These are phyloP conservation scores for Chaunax sp. DNA, from an alignment of 2,797 vertebrate genomes.

Conservation along the genomic window DNA sequence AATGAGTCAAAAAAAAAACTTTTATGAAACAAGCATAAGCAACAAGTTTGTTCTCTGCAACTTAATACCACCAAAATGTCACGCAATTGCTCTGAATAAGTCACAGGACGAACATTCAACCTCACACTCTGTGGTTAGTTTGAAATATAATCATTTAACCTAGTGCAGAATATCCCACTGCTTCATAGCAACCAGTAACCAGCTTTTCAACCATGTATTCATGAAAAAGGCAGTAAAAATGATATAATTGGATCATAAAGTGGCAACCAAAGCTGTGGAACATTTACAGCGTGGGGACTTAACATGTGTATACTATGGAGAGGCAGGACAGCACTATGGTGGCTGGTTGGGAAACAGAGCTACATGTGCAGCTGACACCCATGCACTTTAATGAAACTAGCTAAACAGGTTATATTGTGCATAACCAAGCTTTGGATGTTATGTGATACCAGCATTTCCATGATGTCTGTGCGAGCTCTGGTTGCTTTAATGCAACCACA, in stretches of 20 bases:
- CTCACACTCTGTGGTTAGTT: slow-evolving; percentile 8
- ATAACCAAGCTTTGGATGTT: slow-evolving; percentile 49
- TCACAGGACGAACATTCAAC: slow-evolving; percentile 8
- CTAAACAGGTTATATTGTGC: slow-evolving; percentile 72
- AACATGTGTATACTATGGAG: slow-evolving; percentile 1
- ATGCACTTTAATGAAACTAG: slow-evolving; percentile 69
- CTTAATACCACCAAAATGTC: slow-evolving; percentile 1
- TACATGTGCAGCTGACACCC: slow-evolving; percentile 75
- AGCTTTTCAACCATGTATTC: slow-evolving; percentile 13
- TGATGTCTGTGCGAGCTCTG: slow-evolving; percentile 27
- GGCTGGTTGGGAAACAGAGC: slow-evolving; percentile 55
- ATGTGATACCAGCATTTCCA: slow-evolving; percentile 36
- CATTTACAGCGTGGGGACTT: slow-evolving; percentile 2
- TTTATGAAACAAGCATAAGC: slow-evolving; percentile 27
- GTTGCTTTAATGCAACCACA: slow-evolving; percentile 9
- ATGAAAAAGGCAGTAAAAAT: slow-evolving; percentile 1
- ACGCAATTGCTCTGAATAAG: not conserved
- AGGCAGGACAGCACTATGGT: slow-evolving; percentile 14
- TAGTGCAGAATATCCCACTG: not conserved
- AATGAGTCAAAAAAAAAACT: slow-evolving; percentile 34
- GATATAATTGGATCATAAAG: slow-evolving; percentile 16
- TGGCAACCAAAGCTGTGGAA: slow-evolving; percentile 12
- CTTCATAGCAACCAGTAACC: slow-evolving; percentile 3
- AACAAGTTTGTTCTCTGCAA: slow-evolving; percentile 31
- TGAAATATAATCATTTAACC: slow-evolving; percentile 11